Evolutionary conservation across 2,888 invertebrate genomes (phyloP), one percentile per base, ranked within the genome.

Genomic region (Ornithoptera alexandrae): DNA sequence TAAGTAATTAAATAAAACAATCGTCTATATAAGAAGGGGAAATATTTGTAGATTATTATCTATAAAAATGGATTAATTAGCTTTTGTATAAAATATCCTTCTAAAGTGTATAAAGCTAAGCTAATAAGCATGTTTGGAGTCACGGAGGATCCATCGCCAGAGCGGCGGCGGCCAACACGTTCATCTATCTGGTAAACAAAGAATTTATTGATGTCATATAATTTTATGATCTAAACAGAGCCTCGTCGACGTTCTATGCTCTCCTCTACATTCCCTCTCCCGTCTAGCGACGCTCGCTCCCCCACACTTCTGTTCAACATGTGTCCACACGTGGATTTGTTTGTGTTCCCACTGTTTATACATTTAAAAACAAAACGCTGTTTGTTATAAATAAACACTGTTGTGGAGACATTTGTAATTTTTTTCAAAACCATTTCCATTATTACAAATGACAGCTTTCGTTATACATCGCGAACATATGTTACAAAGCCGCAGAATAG

Each of bases 221-320:
- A 90, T 89, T 92, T 92, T 88, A 92, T 90, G 89, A 85, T 88
- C 86, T 88, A 92, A 92, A 92, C 92, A 92, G 91, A 91, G 87
- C 85, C 86, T 86, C 86, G 85, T 85, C 83, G 81, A 81, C 75
- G 79, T 76, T 74, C 77, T 71, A 70, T 73, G 71, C 74, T 72
- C 74, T 71, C 71, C 68, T 71, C 73, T 72, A 69, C 70, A 57
- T 71, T 66, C 74, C 64, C 67, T 75, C 75, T 72, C 75, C 71
- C 73, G 70, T 72, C 70, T 71, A 76, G 74, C 78, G 77, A 84
- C 85, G 85, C 84, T 82, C 84, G 86, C 82, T 88, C 87, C 90
- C 88, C 39, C 50, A 17, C 30, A 30, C 89, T 90, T 81, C 83
- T 81, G 70, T 57, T 81, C 77, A 82, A 83, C 88, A 87, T 87